A percentile compares a stretch with the other conserved stretches of the same genome.
Conservation (phyloP, 2,888 invertebrate species). For the Stenolophus ochropezus region DNA sequence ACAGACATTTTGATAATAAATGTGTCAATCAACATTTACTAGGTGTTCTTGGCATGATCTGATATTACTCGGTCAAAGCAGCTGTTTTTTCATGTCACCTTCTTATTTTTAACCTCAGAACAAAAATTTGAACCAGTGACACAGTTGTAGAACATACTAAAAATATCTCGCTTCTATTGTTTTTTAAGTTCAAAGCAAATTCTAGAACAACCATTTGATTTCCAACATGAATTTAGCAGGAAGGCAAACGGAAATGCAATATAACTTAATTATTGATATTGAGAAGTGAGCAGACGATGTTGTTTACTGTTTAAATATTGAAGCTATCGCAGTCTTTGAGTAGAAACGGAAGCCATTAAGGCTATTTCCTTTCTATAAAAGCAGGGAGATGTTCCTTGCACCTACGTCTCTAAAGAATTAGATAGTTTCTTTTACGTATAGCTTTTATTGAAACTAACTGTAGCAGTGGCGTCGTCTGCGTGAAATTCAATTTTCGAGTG, state of each 20-base stretch:
- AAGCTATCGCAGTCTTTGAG: conserved; percentile 24
- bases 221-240: neutral
- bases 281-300: conserved; percentile 36
- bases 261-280: conserved; percentile 52
- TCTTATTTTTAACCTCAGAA: neutral
- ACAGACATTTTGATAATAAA: neutral
- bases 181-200: neutral
- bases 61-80: neutral
- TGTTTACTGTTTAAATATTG: conserved; percentile 46
- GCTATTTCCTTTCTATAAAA: neutral
- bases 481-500: no score
- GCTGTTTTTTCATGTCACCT: neutral
- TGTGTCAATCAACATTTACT: neutral
- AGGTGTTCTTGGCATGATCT: neutral
- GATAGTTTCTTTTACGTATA: neutral
- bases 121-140: neutral
- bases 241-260: conserved; percentile 8
- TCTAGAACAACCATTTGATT: neutral
- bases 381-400: neutral
- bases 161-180: neutral
- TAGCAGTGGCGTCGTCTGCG: no score
- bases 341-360: neutral
- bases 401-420: no score
- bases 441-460: no score
- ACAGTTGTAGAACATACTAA: neutral